Base-by-base conservation (phyloP, 2,797 vertebrate genomes). In the Todus mexicanus region DNA sequence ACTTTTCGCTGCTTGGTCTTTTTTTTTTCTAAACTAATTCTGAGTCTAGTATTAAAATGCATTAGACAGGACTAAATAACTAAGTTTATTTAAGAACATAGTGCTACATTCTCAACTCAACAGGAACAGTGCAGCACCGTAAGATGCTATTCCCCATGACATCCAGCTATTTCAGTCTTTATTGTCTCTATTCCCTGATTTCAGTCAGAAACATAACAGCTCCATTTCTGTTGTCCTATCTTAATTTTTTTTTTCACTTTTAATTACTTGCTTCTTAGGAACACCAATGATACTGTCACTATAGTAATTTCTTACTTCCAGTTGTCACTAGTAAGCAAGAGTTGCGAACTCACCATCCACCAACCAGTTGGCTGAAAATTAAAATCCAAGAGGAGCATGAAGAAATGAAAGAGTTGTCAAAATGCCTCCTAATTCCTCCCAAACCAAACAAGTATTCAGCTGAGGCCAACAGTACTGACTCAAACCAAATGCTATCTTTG, bases 321-420 rank as follows among this genome's bases (percentile, higher is more conserved):
- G 84, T 88, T 91, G 93, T 76, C 95, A 96, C 92, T 94, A 94
- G 92, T 95, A 94, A 96, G 94, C 85, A 96, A 96, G 94, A 96
- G 83, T 93, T 93, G 89, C 90, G 87, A 95, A 96, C 93, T 93
- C 95, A 95, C 95, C 94, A 95, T 93, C 93, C 93, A 95, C 95
- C 96, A 96, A 96, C 73, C 94, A 94, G 94, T 87, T 95, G 93
- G 93, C 93, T 95, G 93, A 95, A 95, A 96, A 94, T 96, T 95
- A 96, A 96, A 96, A 95, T 94, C 92, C 93, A 54, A 95, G 94
- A 96, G 93, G 93, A 96, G 95, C 95, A 95, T 95, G 93, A 95
- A 94, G 92, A 96, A 95, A 96, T 84, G 95, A 96, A 95, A 96
- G 84, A 96, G 93, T 96, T 96, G 96, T 95, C 95, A 96, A 96